Conservation (phyloP, 2,888 invertebrate genomes). For the Plebejus melissa region DNA sequence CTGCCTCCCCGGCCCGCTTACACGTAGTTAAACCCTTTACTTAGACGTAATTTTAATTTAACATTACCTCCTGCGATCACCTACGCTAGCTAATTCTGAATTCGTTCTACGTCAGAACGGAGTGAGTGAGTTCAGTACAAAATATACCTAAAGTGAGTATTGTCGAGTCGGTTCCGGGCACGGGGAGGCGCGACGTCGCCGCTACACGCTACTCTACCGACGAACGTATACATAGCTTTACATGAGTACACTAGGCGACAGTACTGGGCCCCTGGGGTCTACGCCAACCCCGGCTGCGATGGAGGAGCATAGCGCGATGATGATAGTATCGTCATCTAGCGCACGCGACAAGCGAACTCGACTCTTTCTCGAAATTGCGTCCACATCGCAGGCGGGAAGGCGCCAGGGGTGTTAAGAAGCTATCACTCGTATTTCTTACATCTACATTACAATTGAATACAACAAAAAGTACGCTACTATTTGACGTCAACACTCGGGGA, state of each 20-base stretch:
- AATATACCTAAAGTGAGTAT: slow-evolving; percentile 27
- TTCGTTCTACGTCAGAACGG: slow-evolving; percentile 14
- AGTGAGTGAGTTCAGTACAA: slow-evolving; percentile 22
- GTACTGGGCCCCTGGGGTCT: slow-evolving; percentile 29
- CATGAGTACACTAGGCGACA: slow-evolving; percentile 37
- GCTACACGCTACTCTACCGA: slow-evolving; percentile 38
- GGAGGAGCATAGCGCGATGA: slow-evolving; percentile 27
- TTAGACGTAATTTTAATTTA: slow-evolving; percentile 21
- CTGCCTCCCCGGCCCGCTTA: slow-evolving; percentile 12
- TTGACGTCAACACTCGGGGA: slow-evolving; percentile 24
- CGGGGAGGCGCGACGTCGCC: slow-evolving; percentile 32
- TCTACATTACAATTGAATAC: slow-evolving; percentile 23
- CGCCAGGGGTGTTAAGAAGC: slow-evolving; percentile 11
- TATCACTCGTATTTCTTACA: slow-evolving; percentile 29
- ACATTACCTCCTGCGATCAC: slow-evolving; percentile 10
- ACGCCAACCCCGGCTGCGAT: neutral
- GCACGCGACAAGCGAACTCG: neutral
- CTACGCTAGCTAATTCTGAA: slow-evolving; percentile 14
- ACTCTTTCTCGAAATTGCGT: neutral
- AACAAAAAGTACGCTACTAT: slow-evolving; percentile 25
- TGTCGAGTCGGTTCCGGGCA: slow-evolving; percentile 26
- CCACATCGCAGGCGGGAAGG: neutral
- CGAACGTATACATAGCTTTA: slow-evolving; percentile 39
- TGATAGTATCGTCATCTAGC: neutral
- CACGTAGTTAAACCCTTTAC: slow-evolving; percentile 3